A percentile compares a stretch with the other conserved stretches of the same genome.
Conservation (phyloP, 2,113 vertebrate species). For the Acanthisitta chloris region DNA sequence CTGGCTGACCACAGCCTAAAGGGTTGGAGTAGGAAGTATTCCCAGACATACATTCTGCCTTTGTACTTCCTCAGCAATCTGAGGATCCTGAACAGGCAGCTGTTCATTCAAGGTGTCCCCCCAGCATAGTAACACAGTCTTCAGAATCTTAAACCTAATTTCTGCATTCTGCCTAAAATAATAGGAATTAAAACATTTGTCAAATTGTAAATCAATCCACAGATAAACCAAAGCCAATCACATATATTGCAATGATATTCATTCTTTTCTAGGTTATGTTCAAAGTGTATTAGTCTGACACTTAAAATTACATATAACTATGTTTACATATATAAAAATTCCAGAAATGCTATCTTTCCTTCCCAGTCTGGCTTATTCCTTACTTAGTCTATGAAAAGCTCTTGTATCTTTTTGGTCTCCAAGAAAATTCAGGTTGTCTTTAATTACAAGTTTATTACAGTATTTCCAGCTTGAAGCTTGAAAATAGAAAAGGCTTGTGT, state of each 20-base stretch:
- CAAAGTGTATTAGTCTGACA: not conserved
- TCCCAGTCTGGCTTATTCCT: not conserved
- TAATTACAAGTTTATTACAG: not conserved
- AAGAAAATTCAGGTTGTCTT: not conserved
- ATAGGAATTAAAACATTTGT: not conserved
- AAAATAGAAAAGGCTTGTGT: not conserved
- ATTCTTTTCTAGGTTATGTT: not conserved
- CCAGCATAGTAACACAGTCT: not conserved
- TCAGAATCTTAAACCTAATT: not conserved
- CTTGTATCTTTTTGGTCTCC: not conserved
- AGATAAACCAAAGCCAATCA: not conserved
- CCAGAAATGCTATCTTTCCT: not conserved
- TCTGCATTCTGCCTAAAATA: not conserved
- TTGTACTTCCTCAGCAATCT: not conserved
- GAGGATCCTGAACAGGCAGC: not conserved
- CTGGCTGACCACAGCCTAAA: not conserved
- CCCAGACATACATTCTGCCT: not conserved
- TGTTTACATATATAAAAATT: not conserved
- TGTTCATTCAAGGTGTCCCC: not conserved
- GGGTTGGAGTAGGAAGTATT: not conserved
- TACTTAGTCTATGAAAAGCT: not conserved
- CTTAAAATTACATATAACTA: not conserved
- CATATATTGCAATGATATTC: not conserved
- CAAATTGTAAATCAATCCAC: not conserved
- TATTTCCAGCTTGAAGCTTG: not conserved